These are phyloP conservation scores for Bicyclus anynana DNA, from an alignment of 1,140 invertebrate genomes.

Conservation along the genomic window DNA sequence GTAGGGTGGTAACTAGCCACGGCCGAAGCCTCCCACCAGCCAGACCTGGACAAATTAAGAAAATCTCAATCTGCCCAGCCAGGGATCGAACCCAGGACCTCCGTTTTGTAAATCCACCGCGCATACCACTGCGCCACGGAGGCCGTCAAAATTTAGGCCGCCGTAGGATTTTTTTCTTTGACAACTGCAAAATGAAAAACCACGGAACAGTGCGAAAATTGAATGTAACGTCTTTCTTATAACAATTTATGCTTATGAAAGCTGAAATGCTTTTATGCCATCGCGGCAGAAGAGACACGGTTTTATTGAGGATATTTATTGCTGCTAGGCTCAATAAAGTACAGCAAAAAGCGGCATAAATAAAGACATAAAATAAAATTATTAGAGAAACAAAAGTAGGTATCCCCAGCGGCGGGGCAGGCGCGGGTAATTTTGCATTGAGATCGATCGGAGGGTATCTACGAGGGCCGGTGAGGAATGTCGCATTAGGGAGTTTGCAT, in stretches of 20 bases:
- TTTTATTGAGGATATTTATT: neutral
- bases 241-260: neutral
- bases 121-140: too few relatives aligned
- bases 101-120: too few relatives aligned
- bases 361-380: conserved; percentile 58
- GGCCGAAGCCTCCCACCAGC: too few relatives aligned
- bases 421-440: conserved; percentile 59
- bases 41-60: too few relatives aligned
- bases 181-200: too few relatives aligned
- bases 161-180: too few relatives aligned
- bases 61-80: too few relatives aligned
- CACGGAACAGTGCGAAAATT: too few relatives aligned
- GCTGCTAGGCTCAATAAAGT: neutral
- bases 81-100: too few relatives aligned
- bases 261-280: neutral
- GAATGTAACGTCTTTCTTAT: too few relatives aligned
- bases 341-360: conserved; percentile 26
- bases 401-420: conserved; percentile 40
- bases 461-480: conserved; percentile 53
- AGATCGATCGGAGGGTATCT: conserved; percentile 63
- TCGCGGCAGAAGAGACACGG: neutral
- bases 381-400: conserved; percentile 53
- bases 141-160: too few relatives aligned
- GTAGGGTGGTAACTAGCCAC: too few relatives aligned
- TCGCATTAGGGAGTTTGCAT: conserved; percentile 72